Evolutionary conservation across 2,113 vertebrate species (phyloP).

Genomic region (Scopus umbretta): DNA sequence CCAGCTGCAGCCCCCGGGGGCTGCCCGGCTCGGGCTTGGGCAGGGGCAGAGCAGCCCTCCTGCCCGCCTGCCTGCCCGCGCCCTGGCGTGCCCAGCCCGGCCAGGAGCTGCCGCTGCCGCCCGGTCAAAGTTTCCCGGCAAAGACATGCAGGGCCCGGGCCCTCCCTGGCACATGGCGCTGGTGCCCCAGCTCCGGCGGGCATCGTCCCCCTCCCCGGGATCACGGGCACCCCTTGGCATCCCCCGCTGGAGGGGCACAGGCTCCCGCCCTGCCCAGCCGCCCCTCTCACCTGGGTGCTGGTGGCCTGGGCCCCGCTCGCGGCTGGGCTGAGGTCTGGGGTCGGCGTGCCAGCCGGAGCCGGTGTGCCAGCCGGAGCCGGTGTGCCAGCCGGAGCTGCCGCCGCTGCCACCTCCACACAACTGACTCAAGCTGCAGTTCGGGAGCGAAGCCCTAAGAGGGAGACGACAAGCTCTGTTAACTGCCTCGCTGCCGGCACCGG

Average conservation of each 20-base stretch:
- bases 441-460: constrained; percentile 47
- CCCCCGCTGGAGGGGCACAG: rapidly evolving
- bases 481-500: constrained; percentile 21
- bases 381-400: constrained; percentile 19
- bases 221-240: background rate
- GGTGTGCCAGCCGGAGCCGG: background rate
- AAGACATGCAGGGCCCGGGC: background rate
- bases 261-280: background rate
- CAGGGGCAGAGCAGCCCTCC: background rate
- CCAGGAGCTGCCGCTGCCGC: rapidly evolving
- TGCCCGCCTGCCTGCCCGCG: background rate
- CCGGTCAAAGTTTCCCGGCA: background rate
- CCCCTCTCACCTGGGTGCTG: background rate
- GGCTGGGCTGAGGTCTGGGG: background rate
- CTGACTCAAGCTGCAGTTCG: constrained; percentile 61
- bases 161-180: background rate
- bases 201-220: background rate
- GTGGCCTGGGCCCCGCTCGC: rapidly evolving
- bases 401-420: constrained; percentile 63
- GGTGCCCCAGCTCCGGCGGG: background rate
- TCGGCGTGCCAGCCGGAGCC: background rate
- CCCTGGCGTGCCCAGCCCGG: rapidly evolving
- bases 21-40: too few relatives aligned
- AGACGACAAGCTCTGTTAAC: constrained; percentile 49
- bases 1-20: background rate